Base-by-base conservation (phyloP, 2,888 invertebrate species). In the Watsonalla binaria region DNA sequence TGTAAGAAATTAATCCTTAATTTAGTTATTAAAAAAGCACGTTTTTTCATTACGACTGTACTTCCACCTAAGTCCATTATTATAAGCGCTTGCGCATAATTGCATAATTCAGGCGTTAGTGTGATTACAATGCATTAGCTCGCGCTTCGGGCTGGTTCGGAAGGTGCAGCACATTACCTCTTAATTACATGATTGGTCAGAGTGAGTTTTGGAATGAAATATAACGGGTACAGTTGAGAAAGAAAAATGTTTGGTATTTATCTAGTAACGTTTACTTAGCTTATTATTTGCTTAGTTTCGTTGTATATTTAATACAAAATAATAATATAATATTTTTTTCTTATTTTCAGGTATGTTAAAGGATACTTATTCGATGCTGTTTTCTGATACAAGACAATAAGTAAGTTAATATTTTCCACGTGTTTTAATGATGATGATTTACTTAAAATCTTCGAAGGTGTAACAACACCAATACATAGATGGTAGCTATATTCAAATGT, bases 131-230 rank as follows among this genome's bases (percentile, higher is more conserved):
- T 63, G 64, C 56, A 59, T 47, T 63, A 62, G 55, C 47, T 54
- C 47, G 8, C 45, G 55, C 46, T 50, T 51, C 49, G 70, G 69
- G 61, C 69, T 57, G 65, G 65, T 59, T 47, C 50, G 57, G 70
- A 63, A 66, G 63, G 66, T 76, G 72, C 73, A 71, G 67, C 64
- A 56, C 57, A 63, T 68, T 65, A 66, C 56, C 47, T 56, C 64
- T 64, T 70, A 70, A 76, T 70, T 60, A 65, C 67, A 56, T 69
- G 70, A 73, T 73, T 66, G 9, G 34, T 45, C 13, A 47, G 13
- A 39, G 33, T 5, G 13, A 14, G n/a, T 7, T 6, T 8, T n/a
- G n/a, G 51, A 48, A 15, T 51, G 54, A 58, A 58, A 60, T 56
- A 47, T 42, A 53, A 65, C 57, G 55, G 63, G 53, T 59, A 59